Evolutionary conservation across 2,888 invertebrate genomes (phyloP), one percentile per base, ranked within the genome.

Genomic region (Caenorhabditis virilis): DNA sequence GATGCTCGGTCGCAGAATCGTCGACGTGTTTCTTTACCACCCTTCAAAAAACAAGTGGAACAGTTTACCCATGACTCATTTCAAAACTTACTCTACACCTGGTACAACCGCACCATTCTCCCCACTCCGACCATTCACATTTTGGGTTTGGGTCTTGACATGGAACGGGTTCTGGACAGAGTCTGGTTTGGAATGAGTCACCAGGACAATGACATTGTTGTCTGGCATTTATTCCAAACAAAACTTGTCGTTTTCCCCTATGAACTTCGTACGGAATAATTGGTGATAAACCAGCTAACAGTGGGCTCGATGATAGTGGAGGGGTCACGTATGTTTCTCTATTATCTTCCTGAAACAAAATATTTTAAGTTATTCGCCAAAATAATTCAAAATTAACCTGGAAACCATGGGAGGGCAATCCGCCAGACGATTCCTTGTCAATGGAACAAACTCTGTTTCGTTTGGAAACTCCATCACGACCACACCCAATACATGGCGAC

Each of bases 51-150:
- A 43, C n/a, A n/a, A 13, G 36, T 41, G 11, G n/a, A 20, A 11
- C 39, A 30, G 25, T 9, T 7, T 9, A 43, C 7, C 18, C 23
- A n/a, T 18, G 5, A 6, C 22, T 30, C 13, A n/a, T 49, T 35
- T 26, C 16, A 26, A 20, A 2, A 38, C 41, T 39, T 22, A 71
- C 74, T 47, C 74, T 48, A 48, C 76, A 76, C 15, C 50, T 62
- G 45, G 58, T 48, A 59, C 76, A 76, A n/a, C 76, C 76, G 57
- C 76, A 76, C 76, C 76, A 76, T 27, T 70, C 67, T 25, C 72
- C 70, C 76, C 76, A 76, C 9, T 56, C 49, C 1, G 63, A 67
- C 76, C 76, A 76, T 56, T 70, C 60, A 50, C 76, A 76, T 38
- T n/a, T 51, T 13, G 56, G 39, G n/a, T 49, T 38, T 5, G 49